A percentile compares a stretch with the other conserved stretches of the same genome.
phyloP scores from a whole-genome alignment of 2,888 invertebrate species.

The Eumerus sabulonum region DNA sequence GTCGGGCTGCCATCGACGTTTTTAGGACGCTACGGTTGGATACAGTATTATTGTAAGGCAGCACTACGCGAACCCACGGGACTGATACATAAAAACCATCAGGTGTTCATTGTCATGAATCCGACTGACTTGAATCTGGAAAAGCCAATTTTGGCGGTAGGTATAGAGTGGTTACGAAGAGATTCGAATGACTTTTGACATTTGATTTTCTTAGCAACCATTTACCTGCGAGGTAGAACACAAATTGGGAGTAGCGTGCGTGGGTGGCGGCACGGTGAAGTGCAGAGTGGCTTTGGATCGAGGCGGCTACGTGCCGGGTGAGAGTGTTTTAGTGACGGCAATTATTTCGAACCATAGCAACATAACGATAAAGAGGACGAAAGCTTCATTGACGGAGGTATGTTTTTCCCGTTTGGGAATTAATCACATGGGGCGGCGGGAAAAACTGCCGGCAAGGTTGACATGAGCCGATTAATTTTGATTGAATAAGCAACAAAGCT shows the following conservation, averaged over 20 bases:
- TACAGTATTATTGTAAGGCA: constrained; percentile 95
- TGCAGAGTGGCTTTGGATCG: constrained; percentile 93
- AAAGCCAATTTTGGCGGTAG: constrained; percentile 91
- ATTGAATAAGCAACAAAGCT: no score
- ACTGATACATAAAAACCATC: constrained; percentile 95
- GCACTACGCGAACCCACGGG: constrained; percentile 91
- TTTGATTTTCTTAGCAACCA: constrained; percentile 84
- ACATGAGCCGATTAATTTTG: no score
- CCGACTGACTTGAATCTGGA: constrained; percentile 95
- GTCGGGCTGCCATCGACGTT: constrained; percentile 95
- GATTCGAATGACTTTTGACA: neutral
- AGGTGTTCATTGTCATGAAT: constrained; percentile 98
- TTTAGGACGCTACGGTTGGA: constrained; percentile 96
- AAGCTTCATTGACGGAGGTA: constrained; percentile 88
- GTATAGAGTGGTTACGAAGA: constrained; percentile 74
- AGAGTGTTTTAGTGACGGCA: constrained; percentile 92
- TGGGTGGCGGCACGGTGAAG: constrained; percentile 91
- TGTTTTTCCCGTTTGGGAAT: constrained; percentile 9
- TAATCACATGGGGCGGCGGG: no score
- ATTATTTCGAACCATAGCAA: constrained; percentile 91
- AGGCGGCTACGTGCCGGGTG: constrained; percentile 96
- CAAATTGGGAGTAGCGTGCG: constrained; percentile 92
- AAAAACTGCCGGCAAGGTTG: no score
- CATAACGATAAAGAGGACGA: constrained; percentile 90
- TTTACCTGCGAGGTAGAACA: constrained; percentile 95